Base-by-base conservation (phyloP, 2,797 vertebrate species). In the Lindbergichthys nudifrons region DNA sequence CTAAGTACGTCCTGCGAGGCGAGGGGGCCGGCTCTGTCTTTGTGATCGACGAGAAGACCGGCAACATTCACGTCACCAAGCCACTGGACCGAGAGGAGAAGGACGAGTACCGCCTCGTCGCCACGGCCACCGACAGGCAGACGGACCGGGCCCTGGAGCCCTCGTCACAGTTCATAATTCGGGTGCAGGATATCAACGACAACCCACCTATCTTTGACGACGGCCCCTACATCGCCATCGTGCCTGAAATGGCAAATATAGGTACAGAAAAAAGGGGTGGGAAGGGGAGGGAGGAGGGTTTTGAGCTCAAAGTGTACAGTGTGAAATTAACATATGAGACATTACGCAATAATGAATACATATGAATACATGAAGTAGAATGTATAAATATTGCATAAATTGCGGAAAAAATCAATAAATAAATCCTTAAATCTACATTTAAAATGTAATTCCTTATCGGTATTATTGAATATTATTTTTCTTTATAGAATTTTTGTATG, bases 111-210 rank as follows among this genome's bases (percentile, higher is more conserved):
- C 94, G 96, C 36, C 93, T 98, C 30, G 91, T 97, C 41, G 96
- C 96, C 80, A 97, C 97, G 43, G 96, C 96, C 2, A 96, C 96
- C 70, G 96, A 97, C 89, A 94, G 95, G 80, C 95, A 96, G 84
- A 97, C 96, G 0, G 96, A 96, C 81, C 95, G 96, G 12, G 95
- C 97, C 83, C 91, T 98, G 84, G 97, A 98, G 89, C 97, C 97
- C 10, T 96, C 96, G 0, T 98, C 97, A 3, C 96, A 97, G 90
- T 98, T 98, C 86, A 95, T 98, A 86, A 97, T 98, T 87, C 95
- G 97, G 69, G 96, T 97, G 83, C 96, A 97, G 85, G 96, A 97
- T 93, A 97, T 97, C 93, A 97, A 97, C 46, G 97, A 98, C 94
- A 97, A 97, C 83, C 96, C 96, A 2, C 97, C 97, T 5, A 52